Evolutionary conservation across 2,797 vertebrate species (phyloP), one percentile per base, ranked within the genome.

Genomic region (Paramormyrops hopkinsi): DNA sequence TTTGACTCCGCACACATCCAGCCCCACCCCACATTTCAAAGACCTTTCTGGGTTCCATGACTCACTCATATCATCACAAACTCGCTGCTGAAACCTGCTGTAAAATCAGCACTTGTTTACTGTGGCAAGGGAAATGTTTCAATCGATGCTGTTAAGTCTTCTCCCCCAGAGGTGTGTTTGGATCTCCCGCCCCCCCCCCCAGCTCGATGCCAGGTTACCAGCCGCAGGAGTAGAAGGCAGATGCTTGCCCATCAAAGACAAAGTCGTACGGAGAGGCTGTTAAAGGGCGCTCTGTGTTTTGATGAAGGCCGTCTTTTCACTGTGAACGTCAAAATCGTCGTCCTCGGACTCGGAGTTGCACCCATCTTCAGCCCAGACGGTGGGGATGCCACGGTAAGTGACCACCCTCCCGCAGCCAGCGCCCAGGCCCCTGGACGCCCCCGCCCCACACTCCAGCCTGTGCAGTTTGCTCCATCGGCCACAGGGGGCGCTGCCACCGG

Each of bases 271-370:
- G 33, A 3, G n/a, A 11, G 29, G 56, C 95, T 94, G 95, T 98
- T 98, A 99, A 97, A 99, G 98, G 96, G 97, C 96, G 96, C 98
- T 99, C 97, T 99, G 98, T 97, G 98, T 98, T 97, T 97, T 99
- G 96, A 99, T 98, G 93, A 99, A 99, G 96, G 98, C 97, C 96
- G 98, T 99, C 96, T 97, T 98, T 96, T 99, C 98, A 54, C 96
- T 97, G 90, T 97, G 97, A 92, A 94, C 93, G 91, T 97, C 97
- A 0, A 96, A 97, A 90, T 99, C 98, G 54, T 97, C 97, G 48
- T 96, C 96, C 53, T 99, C 98, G 0, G 97, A 97, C 93, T 99
- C 98, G 0, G 98, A 97, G 2, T 96, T 97, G 33, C 94, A 92
- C 37, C 92, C 95, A 0, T 98, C 97, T 88, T 99, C 98, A 88